Base-by-base conservation (phyloP, 2,888 invertebrate genomes). In the Diadegma fenestrale region DNA sequence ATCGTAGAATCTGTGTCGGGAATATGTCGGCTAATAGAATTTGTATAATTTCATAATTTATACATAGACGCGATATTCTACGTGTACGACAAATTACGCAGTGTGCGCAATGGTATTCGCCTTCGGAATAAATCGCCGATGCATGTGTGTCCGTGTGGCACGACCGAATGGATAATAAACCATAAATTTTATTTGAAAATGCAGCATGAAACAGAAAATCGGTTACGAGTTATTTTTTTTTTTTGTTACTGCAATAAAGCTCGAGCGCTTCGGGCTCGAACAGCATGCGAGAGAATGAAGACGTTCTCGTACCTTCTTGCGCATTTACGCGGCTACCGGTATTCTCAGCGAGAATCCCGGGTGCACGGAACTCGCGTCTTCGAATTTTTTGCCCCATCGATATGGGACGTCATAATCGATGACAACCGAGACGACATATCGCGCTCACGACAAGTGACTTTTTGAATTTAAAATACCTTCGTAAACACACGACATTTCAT, bases 271-370 rank as follows among this genome's bases (percentile, higher is more conserved):
- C 72, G 14, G 73, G 66, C 82, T n/a, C 45, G 54, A 43, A 22
- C n/a, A 54, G 61, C 72, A 45, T 72, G 30, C 43, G 43, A 66
- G 51, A 73, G 51, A 79, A 83, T 83, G 77, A 83, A 83, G 83
- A 83, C 83, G 75, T 83, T 66, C 66, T 69, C 79, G 68, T 48
- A 30, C 51, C 73, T 75, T 83, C 75, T 83, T 75, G 83, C 69
- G 83, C 68, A 69, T 72, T 72, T 51, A 58, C 48, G 43, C 48
- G 43, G 69, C 72, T 63, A 75, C 79, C 75, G 73, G 69, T 79
- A 83, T 83, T 83, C 73, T 63, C 51, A 51, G 33, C 75, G 30
- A 37, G 51, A 79, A 69, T 30, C 68, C 48, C 63, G 22, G 37
- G 68, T 66, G 41, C 72, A 48, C n/a, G 6, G 30, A 69, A 30